Percentiles rank a stretch among this genome's conserved stretches.
Conservation (phyloP, 2,797 vertebrate genomes). For the Labroides dimidiatus region DNA sequence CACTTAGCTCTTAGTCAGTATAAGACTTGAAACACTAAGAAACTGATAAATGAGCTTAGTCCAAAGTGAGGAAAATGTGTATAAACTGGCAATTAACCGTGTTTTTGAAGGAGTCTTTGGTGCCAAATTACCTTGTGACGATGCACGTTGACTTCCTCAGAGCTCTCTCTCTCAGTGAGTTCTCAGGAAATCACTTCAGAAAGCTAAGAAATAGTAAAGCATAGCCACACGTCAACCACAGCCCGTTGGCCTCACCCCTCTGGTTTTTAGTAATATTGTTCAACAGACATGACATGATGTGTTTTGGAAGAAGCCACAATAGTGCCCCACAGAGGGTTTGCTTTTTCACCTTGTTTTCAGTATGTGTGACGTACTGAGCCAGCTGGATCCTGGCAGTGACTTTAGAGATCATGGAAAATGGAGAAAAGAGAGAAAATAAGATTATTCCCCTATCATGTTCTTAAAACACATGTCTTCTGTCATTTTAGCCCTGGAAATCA, state of each 20-base stretch:
- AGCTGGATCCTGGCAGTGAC: not conserved
- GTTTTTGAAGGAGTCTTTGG: not conserved
- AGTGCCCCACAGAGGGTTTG: too few species aligned
- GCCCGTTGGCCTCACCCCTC: not conserved
- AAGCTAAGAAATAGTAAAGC: not conserved
- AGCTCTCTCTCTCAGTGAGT: not conserved
- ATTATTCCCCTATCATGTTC: not conserved
- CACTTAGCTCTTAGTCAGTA: not conserved
- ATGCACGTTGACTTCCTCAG: not conserved
- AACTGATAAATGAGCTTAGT: not conserved
- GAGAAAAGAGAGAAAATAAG: not conserved
- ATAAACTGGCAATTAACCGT: not conserved
- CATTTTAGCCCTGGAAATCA: constrained; percentile 86
- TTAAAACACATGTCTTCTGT: not conserved
- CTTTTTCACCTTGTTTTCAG: not conserved
- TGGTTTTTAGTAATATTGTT: too few species aligned
- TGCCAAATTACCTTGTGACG: not conserved
- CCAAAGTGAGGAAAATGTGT: not conserved
- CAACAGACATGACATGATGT: not conserved
- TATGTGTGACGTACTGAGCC: not conserved
- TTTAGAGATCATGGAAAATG: not conserved
- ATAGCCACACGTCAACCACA: not conserved
- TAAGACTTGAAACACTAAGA: not conserved
- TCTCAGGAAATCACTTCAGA: not conserved
- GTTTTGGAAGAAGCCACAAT: not conserved